These are phyloP conservation scores for Iguana delicatissima DNA, from an alignment of 2,797 vertebrate genomes.

Conservation along the genomic window DNA sequence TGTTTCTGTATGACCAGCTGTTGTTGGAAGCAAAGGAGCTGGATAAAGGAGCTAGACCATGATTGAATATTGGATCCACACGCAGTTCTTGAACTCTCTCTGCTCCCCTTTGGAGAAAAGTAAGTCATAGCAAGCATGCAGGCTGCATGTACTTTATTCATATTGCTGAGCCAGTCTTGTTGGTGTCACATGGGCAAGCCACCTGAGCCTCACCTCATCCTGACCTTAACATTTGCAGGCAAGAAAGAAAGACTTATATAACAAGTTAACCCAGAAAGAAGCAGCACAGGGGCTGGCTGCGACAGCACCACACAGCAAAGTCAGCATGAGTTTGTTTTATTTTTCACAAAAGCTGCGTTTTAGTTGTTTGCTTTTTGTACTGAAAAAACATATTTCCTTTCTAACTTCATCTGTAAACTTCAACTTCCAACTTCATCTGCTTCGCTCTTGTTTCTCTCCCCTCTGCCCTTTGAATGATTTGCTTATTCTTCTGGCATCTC, in stretches of 20 bases:
- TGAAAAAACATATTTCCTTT: slow-evolving; percentile 67
- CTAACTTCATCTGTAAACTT: slow-evolving; percentile 56
- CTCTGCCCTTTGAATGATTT: slow-evolving; percentile 59
- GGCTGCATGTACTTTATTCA: background rate
- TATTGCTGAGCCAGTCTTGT: background rate
- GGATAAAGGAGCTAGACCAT: background rate
- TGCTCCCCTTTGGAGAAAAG: background rate
- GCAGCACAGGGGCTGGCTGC: background rate
- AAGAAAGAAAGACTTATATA: slow-evolving; percentile 20
- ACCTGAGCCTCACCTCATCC: background rate
- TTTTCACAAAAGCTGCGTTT: slow-evolving; percentile 66
- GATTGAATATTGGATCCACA: background rate
- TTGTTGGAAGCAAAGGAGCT: too few species aligned
- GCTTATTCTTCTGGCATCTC: slow-evolving; percentile 3
- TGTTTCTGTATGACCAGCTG: background rate
- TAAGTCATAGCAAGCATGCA: background rate
- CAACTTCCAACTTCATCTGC: background rate
- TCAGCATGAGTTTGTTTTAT: slow-evolving; percentile 52
- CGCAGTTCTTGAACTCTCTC: background rate
- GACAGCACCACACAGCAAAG: slow-evolving; percentile 21
- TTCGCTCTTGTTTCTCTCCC: slow-evolving; percentile 59
- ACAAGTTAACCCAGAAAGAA: background rate
- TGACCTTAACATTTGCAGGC: slow-evolving; percentile 4
- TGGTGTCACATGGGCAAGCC: background rate
- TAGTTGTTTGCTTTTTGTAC: background rate